Base-by-base conservation (phyloP, 2,797 vertebrate species). In the Ptychadena robeensis region DNA sequence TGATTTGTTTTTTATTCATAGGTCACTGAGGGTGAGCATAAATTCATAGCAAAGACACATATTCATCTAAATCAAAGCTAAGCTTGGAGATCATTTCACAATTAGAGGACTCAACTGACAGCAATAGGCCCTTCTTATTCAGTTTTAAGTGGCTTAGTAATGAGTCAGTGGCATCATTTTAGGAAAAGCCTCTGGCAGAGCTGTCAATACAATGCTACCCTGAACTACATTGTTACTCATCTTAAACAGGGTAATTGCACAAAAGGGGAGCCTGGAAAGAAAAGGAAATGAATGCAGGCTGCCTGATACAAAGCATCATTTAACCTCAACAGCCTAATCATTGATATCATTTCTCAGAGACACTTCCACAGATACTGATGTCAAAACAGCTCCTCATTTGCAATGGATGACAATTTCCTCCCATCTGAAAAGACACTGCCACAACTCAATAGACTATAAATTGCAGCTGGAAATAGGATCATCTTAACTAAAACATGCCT, bases 371-470 rank as follows among this genome's bases (percentile, higher is more conserved):
- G 78, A 90, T 93, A 92, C 93, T 87, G 90, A 92, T 94, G 93
- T 96, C 96, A 96, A 93, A 94, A 92, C 86, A 93, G 91, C 94
- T 96, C 96, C 96, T 96, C 95, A 96, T 98, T 96, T 97, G 93
- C 94, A 93, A 96, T 94, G 95, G 96, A 94, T 93, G 96, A 97
- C 97, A 98, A 98, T 98, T 97, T 98, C 94, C 96, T 95, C 93
- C 90, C 88, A 94, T 95, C 91, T 94, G 93, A 95, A 94, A 94
- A 95, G 95, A 96, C 94, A 95, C 91, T 92, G 94, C 93, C 93
- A 94, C 93, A 91, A 95, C 96, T 97, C 96, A 96, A 97, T 97
- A 95, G 96, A 97, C 94, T 94, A 96, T 95, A 96, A 97, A 98
- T 98, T 96, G 96, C 95, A 92, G 92, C 94, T 94, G 94, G 94